Percentiles rank a stretch among this genome's conserved stretches.
Conservation (phyloP, 2,888 invertebrate species). For the Dinocampus coccinellae region DNA sequence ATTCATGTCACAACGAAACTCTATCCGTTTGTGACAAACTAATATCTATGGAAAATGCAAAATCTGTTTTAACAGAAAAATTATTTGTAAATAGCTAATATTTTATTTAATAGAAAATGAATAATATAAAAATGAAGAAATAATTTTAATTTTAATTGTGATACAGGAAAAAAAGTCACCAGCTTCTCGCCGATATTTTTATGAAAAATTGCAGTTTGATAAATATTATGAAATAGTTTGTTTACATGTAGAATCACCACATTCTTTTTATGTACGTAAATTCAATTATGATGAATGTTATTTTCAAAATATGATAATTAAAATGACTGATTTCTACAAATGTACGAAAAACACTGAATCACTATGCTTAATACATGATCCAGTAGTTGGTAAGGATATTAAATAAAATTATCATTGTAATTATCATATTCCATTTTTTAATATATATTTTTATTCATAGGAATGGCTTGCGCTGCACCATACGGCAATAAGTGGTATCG, state of each 20-base stretch:
- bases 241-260: slow-evolving; percentile 75
- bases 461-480: slow-evolving; percentile 71
- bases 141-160: slow-evolving; percentile 9
- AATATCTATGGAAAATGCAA: slow-evolving; percentile 67
- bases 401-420: background rate
- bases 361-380: slow-evolving; percentile 66
- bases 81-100: slow-evolving; percentile 46
- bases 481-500: slow-evolving; percentile 68
- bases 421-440: background rate
- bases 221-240: slow-evolving; percentile 72
- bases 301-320: slow-evolving; percentile 69
- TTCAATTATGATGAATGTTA: slow-evolving; percentile 63
- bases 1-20: slow-evolving; percentile 9
- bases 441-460: slow-evolving; percentile 60
- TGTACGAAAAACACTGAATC: slow-evolving; percentile 36
- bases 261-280: slow-evolving; percentile 78
- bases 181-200: slow-evolving; percentile 50
- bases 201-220: slow-evolving; percentile 66
- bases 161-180: slow-evolving; percentile 52
- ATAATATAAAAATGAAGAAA: background rate
- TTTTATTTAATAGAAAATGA: background rate
- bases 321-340: slow-evolving; percentile 70
- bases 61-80: slow-evolving; percentile 49
- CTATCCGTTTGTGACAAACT: slow-evolving; percentile 69
- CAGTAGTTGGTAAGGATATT: slow-evolving; percentile 70